Base-by-base conservation (phyloP, 2,797 vertebrate species). In the Glossophaga mutica region DNA sequence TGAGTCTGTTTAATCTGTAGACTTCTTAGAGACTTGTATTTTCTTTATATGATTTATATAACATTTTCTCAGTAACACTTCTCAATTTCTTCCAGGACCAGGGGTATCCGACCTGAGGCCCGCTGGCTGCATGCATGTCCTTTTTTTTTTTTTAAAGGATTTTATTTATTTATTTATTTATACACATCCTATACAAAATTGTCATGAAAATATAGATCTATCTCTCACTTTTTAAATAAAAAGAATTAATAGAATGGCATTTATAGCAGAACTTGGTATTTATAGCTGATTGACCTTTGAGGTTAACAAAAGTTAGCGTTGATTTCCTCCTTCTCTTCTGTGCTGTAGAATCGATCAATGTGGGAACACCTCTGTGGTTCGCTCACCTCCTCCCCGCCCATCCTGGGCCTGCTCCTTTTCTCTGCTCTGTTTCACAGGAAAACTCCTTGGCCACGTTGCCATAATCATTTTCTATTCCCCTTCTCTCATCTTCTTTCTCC, bases 41-140 rank as follows among this genome's bases (percentile, higher is more conserved):
- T 90, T 82, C 42, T 86, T 95, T 68, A 42, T 50, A 65, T 42
- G 46, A 70, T 91, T 89, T 76, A 83, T 83, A 57, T 83, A 65
- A 67, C 32, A 81, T 67, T 87, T 94, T 87, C 67, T 74, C 46
- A 92, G 11, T 44, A 48, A 82, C 26, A 68, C 67, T 77, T 77
- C 15, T 74, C 24, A 59, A 3, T 86, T 86, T 82, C 42, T 48
- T 70, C 39, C 34, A 32, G 57, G 24, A 59, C 24, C 24, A 11
- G 57, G 24, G 24, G 24, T 29, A 24, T 59, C 55, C 57, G 24
- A 29, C 57, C 24, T 11, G 57, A 59, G 57, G 24, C 24, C 57
- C 9, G 9, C 22, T 12, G 24, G 57, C 57, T 9, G 24, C 24
- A 59, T 26, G 57, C 57, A n/a, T n/a, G n/a, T n/a, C n/a, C n/a